phyloP scores from a whole-genome alignment of 2,797 vertebrate genomes.

The Sternarchorhynchus goeldii region DNA sequence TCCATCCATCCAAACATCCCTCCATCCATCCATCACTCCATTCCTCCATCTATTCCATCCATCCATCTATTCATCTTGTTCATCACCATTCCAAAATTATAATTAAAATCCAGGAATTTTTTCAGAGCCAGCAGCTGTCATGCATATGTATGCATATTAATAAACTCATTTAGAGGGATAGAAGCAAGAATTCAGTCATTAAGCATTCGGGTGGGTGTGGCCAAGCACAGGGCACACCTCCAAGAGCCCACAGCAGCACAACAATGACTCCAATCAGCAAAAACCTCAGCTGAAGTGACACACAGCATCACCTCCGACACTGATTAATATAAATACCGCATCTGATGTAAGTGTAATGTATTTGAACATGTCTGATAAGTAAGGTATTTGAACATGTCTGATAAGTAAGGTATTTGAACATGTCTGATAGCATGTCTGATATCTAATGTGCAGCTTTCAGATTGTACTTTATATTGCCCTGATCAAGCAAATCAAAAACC shows the following conservation, averaged over 20 bases:
- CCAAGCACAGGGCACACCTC: too few species aligned
- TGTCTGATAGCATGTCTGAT: too few species aligned
- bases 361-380: too few species aligned
- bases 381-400: too few species aligned
- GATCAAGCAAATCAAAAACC: too few species aligned
- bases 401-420: too few species aligned
- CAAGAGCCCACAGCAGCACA: neutral
- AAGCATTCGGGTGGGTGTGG: neutral
- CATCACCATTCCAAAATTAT: conserved; percentile 14
- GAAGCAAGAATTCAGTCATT: conserved; percentile 29
- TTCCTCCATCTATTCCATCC: conserved; percentile 28
- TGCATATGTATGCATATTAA: conserved; percentile 41
- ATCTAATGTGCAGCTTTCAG: too few species aligned
- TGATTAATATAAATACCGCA: too few species aligned
- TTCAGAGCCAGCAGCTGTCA: conserved; percentile 8
- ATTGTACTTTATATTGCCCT: too few species aligned
- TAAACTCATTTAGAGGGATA: conserved; percentile 40
- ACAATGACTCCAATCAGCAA: neutral
- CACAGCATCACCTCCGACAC: neutral
- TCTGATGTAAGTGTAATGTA: too few species aligned
- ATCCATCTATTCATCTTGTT: conserved; percentile 18
- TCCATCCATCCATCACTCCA: conserved; percentile 15
- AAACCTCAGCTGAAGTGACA: neutral
- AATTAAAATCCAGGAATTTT: conserved; percentile 31
- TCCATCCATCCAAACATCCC: conserved; percentile 31